Percentiles rank a stretch among this genome's conserved stretches.
Conservation (phyloP, 2,888 invertebrate species). For the Aspidapion aeneum region DNA sequence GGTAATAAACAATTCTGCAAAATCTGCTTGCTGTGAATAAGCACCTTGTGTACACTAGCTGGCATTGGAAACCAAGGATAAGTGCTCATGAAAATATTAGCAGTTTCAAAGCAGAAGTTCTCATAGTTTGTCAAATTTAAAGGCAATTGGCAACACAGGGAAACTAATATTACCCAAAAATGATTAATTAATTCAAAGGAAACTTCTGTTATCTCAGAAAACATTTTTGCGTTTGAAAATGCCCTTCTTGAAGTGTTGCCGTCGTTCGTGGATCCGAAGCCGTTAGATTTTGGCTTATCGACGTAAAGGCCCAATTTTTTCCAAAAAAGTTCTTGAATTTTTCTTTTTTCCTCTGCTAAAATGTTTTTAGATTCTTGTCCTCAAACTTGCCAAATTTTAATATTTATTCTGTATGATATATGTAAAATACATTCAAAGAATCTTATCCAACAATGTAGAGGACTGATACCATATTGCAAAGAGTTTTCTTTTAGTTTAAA, state of each 20-base stretch:
- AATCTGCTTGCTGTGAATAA: conserved; percentile 10
- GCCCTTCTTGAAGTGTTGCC: conserved; percentile 1
- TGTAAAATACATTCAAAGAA: conserved; percentile 2
- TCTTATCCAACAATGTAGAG: conserved; percentile 3
- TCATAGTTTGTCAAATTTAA: not conserved
- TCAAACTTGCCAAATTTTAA: not conserved
- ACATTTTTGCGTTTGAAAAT: not conserved
- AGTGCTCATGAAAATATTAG: not conserved
- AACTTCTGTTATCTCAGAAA: conserved; percentile 7
- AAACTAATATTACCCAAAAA: not conserved
- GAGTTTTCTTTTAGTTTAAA: not conserved
- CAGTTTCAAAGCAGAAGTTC: not conserved
- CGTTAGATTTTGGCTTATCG: not conserved
- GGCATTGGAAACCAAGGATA: not conserved
- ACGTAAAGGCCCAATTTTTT: not conserved
- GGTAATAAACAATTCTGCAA: conserved; percentile 8
- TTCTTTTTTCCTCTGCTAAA: not conserved
- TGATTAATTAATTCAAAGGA: not conserved
- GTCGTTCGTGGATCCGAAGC: not conserved
- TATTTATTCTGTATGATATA: not conserved
- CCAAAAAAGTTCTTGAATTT: not conserved
- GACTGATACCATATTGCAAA: not conserved
- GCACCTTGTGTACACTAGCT: too few relatives aligned
- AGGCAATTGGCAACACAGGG: not conserved
- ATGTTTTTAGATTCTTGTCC: not conserved